Evolutionary conservation across 2,888 invertebrate species (phyloP), one percentile per base, ranked within the genome.

Genomic region (Xestia rhomboidea): DNA sequence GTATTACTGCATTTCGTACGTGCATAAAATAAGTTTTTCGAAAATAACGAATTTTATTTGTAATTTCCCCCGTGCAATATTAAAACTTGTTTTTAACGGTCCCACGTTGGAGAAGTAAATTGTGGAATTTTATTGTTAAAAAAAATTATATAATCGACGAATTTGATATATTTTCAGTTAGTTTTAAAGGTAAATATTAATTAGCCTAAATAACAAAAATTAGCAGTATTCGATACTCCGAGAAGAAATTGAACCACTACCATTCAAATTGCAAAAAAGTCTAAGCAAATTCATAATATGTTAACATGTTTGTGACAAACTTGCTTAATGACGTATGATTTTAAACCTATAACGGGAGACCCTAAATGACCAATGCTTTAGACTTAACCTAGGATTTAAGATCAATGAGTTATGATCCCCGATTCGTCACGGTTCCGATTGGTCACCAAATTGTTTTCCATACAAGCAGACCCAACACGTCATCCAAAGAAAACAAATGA

Each of bases 1-100:
- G 87, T 90, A 89, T 90, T 90, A 91, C 91, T 91, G 91, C 89
- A 89, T 90, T 90, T 87, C 76, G 88, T 89, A 89, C 91, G 91
- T 91, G 92, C 84, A 90, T 89, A 89, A 89, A 91, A 91, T 91
- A 89, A 88, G 85, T 86, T 86, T 79, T 69, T 63, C 41, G 44
- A 75, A 79, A 79, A 80, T 81, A 87, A 86, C 73, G 54, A 80
- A 83, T 79, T 88, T 85, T 81, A 82, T 86, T 82, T 70, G 57
- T 80, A 81, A 86, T 83, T 87, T 87, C 82, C 77, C 89, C 41
- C 69, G 75, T 85, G 79, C 49, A 38, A 60, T 70, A 83, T 81
- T 80, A 80, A 81, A 78, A 83, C 63, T 79, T 73, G 51, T 76
- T 83, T 81, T 79, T 74, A 82, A 30, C 54, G 54, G n/a, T 63